A percentile compares a stretch with the other conserved stretches of the same genome.
Evolutionary conservation across 2,888 invertebrate genomes (phyloP).

Genomic region (Sarcophaga variegata): DNA sequence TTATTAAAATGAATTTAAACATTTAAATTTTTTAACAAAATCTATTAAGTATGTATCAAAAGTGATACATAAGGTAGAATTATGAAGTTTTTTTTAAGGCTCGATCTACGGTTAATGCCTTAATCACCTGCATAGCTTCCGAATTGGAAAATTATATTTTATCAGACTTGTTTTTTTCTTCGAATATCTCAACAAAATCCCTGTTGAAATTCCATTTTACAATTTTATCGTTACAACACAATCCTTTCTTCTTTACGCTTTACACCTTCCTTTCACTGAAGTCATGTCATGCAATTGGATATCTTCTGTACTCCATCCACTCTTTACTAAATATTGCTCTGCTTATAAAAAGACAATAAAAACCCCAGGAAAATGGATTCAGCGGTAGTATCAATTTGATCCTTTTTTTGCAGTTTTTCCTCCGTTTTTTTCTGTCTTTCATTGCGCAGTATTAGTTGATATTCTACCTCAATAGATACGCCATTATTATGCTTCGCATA

Average conservation of each 20-base stretch:
- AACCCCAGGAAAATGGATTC: not conserved
- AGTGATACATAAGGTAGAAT: no score
- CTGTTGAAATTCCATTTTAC: no score
- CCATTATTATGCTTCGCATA: slow-evolving; percentile 33
- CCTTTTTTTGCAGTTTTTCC: not conserved
- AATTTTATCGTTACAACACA: not conserved
- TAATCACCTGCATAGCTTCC: no score
- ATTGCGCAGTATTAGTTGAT: not conserved
- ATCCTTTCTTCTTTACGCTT: no score
- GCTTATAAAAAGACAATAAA: not conserved
- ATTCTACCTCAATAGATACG: slow-evolving; percentile 38
- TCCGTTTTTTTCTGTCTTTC: not conserved
- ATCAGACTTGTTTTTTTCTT: no score
- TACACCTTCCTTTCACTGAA: not conserved
- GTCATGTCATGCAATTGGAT: not conserved
- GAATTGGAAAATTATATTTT: no score
- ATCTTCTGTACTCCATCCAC: not conserved
- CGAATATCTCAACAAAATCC: no score
- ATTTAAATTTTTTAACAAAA: no score
- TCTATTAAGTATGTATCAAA: no score
- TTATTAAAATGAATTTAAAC: no score
- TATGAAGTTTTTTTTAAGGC: no score
- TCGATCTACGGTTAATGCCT: no score
- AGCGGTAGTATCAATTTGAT: slow-evolving; percentile 16
- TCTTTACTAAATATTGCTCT: not conserved